Evolutionary conservation across 2,113 vertebrate species (phyloP).

Genomic region (Oryzias celebensis): DNA sequence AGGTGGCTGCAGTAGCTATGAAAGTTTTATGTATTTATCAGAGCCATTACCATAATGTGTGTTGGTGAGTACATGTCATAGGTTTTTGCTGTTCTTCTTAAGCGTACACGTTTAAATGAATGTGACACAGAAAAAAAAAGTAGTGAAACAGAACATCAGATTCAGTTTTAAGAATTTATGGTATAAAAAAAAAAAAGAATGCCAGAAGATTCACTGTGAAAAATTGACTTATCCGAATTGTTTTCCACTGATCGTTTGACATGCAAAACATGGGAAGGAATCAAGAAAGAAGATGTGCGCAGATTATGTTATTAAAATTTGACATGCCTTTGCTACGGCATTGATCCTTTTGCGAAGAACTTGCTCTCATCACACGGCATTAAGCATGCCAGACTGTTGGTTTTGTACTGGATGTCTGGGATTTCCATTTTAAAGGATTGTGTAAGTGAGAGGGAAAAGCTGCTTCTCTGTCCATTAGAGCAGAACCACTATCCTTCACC

Average conservation of each 20-base stretch:
- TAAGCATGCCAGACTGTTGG: slow-evolving; percentile 43
- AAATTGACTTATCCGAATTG: neutral
- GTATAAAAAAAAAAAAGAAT: neutral
- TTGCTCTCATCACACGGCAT: slow-evolving; percentile 48
- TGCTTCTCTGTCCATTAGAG: slow-evolving; percentile 62
- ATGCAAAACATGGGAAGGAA: neutral
- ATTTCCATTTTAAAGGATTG: slow-evolving; percentile 65
- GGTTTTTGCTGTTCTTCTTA: slow-evolving; percentile 1
- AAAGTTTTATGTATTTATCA: slow-evolving; percentile 44
- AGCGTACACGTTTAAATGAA: neutral
- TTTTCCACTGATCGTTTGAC: neutral
- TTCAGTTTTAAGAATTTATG: neutral
- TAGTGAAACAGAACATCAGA: neutral
- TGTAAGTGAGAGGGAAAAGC: slow-evolving; percentile 56
- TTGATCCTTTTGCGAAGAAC: slow-evolving; percentile 5
- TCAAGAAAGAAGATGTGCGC: too few relatives aligned
- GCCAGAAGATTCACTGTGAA: neutral
- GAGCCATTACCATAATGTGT: neutral
- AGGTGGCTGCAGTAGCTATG: slow-evolving; percentile 33
- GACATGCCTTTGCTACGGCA: neutral
- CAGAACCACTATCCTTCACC: slow-evolving; percentile 73
- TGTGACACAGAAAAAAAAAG: neutral
- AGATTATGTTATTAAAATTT: neutral
- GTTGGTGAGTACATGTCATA: too few relatives aligned
- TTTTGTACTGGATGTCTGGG: slow-evolving; percentile 44